Conservation (phyloP, 2,113 vertebrate genomes). For the Odocoileus hemionus region DNA sequence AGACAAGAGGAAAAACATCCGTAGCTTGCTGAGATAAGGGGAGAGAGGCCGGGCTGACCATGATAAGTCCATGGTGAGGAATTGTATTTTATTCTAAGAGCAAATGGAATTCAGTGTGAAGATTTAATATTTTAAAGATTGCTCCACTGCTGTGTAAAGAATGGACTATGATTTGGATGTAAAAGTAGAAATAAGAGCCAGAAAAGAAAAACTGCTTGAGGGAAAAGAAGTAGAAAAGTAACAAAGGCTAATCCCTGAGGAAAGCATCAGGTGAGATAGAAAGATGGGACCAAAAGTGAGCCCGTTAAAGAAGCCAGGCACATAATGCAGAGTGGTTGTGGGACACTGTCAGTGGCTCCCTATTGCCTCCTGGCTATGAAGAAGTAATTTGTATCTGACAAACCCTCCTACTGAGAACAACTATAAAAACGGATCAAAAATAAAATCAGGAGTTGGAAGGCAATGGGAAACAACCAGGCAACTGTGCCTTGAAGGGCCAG, state of each 20-base stretch:
- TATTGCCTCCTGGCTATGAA: neutral
- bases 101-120: neutral
- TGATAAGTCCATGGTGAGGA: neutral
- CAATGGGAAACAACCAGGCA: neutral
- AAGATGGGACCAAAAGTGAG: neutral
- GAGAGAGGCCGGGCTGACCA: neutral
- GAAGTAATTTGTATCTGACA: neutral
- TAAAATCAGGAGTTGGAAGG: neutral
- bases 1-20: neutral
- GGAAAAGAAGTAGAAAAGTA: neutral
- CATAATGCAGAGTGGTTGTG: accelerated
- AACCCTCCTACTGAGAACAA: neutral
- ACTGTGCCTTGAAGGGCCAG: neutral
- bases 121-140: neutral
- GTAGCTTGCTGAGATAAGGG: neutral
- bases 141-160: neutral
- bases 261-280: neutral
- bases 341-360: neutral
- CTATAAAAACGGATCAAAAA: neutral
- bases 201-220: neutral
- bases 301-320: too few species aligned
- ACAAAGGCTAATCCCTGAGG: neutral
- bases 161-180: neutral
- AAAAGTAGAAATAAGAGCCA: neutral
- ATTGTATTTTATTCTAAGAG: neutral